Percentiles rank a stretch among this genome's conserved stretches.
Evolutionary conservation across 2,888 invertebrate genomes (phyloP).

Genomic region (Hedya salicella): DNA sequence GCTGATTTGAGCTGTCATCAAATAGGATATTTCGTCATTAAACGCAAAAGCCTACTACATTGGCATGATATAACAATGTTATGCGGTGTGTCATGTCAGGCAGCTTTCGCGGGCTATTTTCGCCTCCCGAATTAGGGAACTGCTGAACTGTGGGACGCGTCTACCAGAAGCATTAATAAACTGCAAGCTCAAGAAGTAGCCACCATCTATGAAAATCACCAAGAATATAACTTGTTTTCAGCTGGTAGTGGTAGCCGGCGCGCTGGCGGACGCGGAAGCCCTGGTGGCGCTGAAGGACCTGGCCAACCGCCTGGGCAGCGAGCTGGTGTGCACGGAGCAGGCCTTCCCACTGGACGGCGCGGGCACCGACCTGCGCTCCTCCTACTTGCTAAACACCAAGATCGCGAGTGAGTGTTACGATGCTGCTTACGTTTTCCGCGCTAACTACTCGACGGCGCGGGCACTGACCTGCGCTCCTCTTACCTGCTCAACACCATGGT

Average conservation of each 20-base stretch:
- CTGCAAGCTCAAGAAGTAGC: too few relatives aligned
- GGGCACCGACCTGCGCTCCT: slow-evolving; percentile 95
- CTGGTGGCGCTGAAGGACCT: slow-evolving; percentile 97
- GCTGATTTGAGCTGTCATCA: too few relatives aligned
- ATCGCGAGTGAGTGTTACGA: slow-evolving; percentile 88
- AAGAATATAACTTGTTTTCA: slow-evolving; percentile 47
- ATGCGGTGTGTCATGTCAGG: too few relatives aligned
- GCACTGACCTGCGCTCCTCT: slow-evolving; percentile 95
- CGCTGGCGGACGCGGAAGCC: slow-evolving; percentile 95
- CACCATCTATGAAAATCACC: too few relatives aligned
- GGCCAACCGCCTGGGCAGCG: slow-evolving; percentile 93
- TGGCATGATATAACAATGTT: too few relatives aligned
- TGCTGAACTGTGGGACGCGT: too few relatives aligned
- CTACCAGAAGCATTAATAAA: too few relatives aligned
- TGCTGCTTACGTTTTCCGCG: neutral
- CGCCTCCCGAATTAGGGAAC: too few relatives aligned
- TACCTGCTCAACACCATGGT: slow-evolving; percentile 97
- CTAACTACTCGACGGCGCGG: slow-evolving; percentile 91
- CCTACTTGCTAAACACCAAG: slow-evolving; percentile 95
- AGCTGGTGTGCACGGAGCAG: slow-evolving; percentile 95
- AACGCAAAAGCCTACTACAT: too few relatives aligned
- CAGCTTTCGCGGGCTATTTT: too few relatives aligned
- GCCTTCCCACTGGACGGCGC: slow-evolving; percentile 92
- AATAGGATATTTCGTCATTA: too few relatives aligned
- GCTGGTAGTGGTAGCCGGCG: slow-evolving; percentile 95